phyloP scores from a whole-genome alignment of 1,140 invertebrate genomes.

The Lordiphosa mommai region DNA sequence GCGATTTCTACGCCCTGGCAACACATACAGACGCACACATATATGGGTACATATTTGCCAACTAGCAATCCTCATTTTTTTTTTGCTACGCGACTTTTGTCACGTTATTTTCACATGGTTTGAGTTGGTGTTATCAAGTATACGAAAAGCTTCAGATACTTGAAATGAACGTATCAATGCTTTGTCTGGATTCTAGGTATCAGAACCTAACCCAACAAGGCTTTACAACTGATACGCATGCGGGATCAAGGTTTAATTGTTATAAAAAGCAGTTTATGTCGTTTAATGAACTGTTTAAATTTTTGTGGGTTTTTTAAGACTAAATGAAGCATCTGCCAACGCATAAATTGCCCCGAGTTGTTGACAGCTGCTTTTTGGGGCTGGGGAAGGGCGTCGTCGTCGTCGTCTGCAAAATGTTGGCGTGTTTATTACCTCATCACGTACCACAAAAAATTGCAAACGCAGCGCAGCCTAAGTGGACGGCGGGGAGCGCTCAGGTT shows the following conservation, averaged over 20 bases:
- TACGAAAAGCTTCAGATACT: no score
- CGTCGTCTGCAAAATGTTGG: slow-evolving; percentile 38
- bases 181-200: no score
- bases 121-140: not conserved
- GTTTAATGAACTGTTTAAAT: not conserved
- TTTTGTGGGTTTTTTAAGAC: not conserved
- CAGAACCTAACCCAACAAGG: no score
- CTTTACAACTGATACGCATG: no score
- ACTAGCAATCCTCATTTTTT: not conserved
- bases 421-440: slow-evolving; percentile 68
- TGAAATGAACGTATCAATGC: no score
- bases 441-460: slow-evolving; percentile 53
- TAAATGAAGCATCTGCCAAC: slow-evolving; percentile 21
- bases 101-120: slow-evolving; percentile 36
- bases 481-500: slow-evolving; percentile 40
- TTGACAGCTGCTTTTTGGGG: slow-evolving; percentile 56
- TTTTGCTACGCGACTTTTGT: slow-evolving; percentile 46
- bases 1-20: slow-evolving; percentile 18
- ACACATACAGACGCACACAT: not conserved
- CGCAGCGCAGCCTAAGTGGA: slow-evolving; percentile 20
- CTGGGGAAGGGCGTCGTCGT: slow-evolving; percentile 23
- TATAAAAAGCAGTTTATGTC: no score
- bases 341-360: slow-evolving; percentile 2
- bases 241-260: no score
- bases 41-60: not conserved